phyloP scores from a whole-genome alignment of 2,797 vertebrate genomes.

The Microcaecilia unicolor region DNA sequence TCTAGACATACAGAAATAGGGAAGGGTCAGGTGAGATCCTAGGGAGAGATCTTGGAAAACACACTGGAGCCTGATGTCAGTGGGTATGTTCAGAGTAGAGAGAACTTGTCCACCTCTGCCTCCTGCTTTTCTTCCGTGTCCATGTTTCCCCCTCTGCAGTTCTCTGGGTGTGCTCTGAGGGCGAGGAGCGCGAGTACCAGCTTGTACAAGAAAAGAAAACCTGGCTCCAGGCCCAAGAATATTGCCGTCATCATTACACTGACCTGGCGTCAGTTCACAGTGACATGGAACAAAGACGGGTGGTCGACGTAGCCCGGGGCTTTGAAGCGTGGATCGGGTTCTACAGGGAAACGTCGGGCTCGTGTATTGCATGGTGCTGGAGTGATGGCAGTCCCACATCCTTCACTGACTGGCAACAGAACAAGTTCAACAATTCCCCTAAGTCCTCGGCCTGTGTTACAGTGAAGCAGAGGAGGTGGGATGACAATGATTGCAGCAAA shows the following conservation, averaged over 20 bases:
- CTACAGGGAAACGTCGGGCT: neutral
- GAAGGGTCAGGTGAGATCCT: no score
- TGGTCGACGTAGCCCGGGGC: accelerated
- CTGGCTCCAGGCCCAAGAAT: neutral
- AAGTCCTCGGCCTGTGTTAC: neutral
- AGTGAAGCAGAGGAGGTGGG: neutral
- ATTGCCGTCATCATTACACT: neutral
- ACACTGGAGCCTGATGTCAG: no score
- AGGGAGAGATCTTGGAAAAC: no score
- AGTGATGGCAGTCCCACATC: neutral
- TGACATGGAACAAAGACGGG: neutral
- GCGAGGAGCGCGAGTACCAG: neutral
- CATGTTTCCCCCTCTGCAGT: neutral
- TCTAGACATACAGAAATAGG: no score
- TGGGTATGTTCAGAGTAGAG: no score
- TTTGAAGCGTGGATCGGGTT: neutral
- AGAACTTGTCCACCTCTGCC: neutral
- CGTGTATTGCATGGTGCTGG: neutral
- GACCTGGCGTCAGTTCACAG: neutral
- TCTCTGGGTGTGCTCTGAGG: neutral
- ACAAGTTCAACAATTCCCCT: neutral
- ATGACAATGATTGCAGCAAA: neutral
- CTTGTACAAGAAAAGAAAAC: neutral
- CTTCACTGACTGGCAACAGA: neutral
- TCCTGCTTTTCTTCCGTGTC: no score